These are phyloP conservation scores for human DNA, from an alignment of 2,113 vertebrate genomes.

Conservation along the genomic window DNA sequence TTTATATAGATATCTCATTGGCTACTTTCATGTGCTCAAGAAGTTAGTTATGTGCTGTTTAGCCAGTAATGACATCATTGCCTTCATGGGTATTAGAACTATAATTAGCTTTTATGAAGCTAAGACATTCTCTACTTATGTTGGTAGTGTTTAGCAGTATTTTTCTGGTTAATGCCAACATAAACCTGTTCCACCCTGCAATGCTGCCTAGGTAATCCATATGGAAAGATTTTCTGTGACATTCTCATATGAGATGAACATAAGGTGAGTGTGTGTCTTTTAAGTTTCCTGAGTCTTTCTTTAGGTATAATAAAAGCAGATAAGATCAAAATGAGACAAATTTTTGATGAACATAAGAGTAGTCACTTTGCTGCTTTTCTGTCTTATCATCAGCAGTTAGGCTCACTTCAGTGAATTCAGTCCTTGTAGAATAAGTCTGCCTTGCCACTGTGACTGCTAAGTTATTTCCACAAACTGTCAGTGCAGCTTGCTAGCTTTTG, in stretches of 20 bases:
- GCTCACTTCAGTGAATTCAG: not conserved
- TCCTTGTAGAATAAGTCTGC: not conserved
- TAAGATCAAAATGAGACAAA: not conserved
- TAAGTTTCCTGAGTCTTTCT: not conserved
- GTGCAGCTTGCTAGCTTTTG: not conserved
- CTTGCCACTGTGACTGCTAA: not conserved
- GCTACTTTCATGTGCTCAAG: not conserved
- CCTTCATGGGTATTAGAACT: constrained; percentile 35
- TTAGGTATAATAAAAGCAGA: not conserved
- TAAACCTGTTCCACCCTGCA: constrained; percentile 1
- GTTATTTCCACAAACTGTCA: not conserved
- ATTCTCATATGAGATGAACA: not conserved
- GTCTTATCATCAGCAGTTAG: not conserved
- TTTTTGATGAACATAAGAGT: not conserved
- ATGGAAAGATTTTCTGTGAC: not conserved
- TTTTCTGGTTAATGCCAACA: constrained; percentile 38
- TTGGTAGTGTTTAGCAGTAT: constrained; percentile 20
- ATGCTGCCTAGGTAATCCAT: not conserved
- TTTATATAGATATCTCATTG: not conserved
- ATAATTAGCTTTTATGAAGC: constrained; percentile 52
- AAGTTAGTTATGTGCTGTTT: not conserved
- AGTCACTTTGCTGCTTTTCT: not conserved
- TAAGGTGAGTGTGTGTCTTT: not conserved
- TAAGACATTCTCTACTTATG: not conserved
- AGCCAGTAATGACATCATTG: constrained; percentile 24